These are phyloP conservation scores for Pyrocephalus nanus DNA, from an alignment of 2,797 vertebrate genomes.

Conservation along the genomic window DNA sequence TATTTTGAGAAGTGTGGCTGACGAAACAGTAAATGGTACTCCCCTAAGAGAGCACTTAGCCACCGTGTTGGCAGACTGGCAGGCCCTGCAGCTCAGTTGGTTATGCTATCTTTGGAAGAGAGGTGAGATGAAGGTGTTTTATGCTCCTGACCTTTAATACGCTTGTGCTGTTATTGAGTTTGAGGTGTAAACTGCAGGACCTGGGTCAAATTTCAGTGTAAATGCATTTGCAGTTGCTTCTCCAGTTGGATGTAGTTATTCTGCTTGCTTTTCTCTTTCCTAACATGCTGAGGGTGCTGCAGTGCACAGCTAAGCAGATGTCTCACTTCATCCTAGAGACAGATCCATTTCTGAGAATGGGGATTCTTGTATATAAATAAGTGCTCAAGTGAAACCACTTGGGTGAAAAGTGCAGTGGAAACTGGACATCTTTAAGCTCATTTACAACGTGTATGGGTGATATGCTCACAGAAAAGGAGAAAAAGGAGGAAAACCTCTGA, in stretches of 20 bases:
- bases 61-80: neutral
- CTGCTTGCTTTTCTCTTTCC: neutral
- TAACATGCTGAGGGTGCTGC: constrained; percentile 4
- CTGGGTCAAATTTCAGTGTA: constrained; percentile 18
- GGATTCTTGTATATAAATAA: neutral
- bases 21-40: neutral
- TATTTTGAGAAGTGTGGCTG: constrained; percentile 25
- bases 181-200: constrained; percentile 12
- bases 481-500: neutral
- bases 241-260: neutral
- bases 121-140: constrained; percentile 42
- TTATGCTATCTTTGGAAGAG: constrained; percentile 6
- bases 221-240: neutral
- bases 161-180: neutral
- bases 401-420: neutral
- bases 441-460: neutral
- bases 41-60: constrained; percentile 26
- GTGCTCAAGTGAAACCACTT: neutral
- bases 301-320: constrained; percentile 38
- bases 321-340: constrained; percentile 14
- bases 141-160: constrained; percentile 11
- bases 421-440: neutral
- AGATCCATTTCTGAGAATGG: neutral
- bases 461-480: neutral
- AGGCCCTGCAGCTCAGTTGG: neutral